Evolutionary conservation across 2,797 vertebrate genomes (phyloP).

Genomic region (Fundulus diaphanus): DNA sequence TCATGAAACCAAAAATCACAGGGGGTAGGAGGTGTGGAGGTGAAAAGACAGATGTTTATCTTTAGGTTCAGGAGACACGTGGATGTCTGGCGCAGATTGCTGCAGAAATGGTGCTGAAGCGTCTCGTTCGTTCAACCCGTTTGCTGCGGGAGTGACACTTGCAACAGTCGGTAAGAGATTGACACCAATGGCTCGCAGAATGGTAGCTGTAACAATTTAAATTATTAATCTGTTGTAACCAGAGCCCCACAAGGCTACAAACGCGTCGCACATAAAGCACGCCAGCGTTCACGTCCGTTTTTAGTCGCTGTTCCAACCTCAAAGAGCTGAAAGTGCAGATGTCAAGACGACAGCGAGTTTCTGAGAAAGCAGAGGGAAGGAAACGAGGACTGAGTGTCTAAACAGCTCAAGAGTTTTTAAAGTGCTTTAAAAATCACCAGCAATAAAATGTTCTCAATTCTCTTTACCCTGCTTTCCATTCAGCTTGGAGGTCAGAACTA

Average conservation of each 20-base stretch:
- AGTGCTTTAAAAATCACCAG: no score
- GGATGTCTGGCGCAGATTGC: no score
- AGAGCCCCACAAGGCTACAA: background rate
- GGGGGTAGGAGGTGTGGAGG: background rate
- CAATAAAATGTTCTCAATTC: no score
- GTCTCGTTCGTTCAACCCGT: background rate
- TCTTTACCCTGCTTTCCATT: no score
- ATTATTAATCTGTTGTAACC: slow-evolving; percentile 3
- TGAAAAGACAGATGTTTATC: background rate
- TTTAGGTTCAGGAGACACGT: no score
- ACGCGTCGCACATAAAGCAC: no score
- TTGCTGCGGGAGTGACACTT: background rate
- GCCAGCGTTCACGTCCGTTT: background rate
- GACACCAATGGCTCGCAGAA: background rate
- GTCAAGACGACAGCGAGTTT: background rate
- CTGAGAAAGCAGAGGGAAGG: no score
- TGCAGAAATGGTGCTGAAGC: background rate
- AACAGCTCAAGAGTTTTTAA: no score
- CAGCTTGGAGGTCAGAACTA: no score
- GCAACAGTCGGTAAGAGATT: background rate
- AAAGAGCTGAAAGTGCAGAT: background rate
- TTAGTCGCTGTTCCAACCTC: background rate
- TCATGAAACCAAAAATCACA: background rate
- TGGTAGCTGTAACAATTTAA: background rate
- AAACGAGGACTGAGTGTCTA: no score